Base-by-base conservation (phyloP, 2,113 vertebrate species). In the Gavialis gangeticus region DNA sequence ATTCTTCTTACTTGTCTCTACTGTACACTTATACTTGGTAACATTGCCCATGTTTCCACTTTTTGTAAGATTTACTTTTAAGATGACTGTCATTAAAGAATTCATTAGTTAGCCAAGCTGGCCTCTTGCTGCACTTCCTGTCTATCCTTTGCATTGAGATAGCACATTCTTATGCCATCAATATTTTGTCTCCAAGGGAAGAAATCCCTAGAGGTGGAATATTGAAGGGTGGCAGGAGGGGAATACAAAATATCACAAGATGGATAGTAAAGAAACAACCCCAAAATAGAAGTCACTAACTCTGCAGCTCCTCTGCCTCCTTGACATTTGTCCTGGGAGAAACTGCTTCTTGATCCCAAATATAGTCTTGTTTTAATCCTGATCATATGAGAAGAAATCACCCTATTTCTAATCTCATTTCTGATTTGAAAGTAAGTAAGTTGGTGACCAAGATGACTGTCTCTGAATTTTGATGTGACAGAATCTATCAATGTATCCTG, bases 281-380 rank as follows among this genome's bases (percentile, higher is more conserved):
- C 46, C 46, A 46, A 46, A 46, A 9, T 46, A 46, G 46, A 46
- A 67, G 64, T 18, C 17, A 10, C 27, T 28, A 67, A 67, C 64
- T 30, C 66, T 69, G 30, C 46, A 46, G 34, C 34, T 85, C 67
- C 27, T 94, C 94, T 75, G 27, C 28, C 75, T 94, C 84, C 73
- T 75, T 80, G 62, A 80, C 37, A 83, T 79, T 89, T 91, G 22
- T 87, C 88, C 77, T 60, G 55, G 73, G 69, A 95, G 85, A 85
- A 81, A 37, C 34, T 91, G 95, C 22, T 89, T 77, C 30, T 30
- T n/a, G 21, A 62, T 87, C 77, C 90, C 79, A 78, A 75, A 94
- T 94, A 59, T 5, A 0, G 75, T 60, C 95, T 75, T 15, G 73
- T 59, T 93, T 95, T 92, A 95, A 95, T 94, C 64, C 82, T 77